phyloP scores from a whole-genome alignment of 1,140 invertebrate genomes.

The Magallana ariakensis region DNA sequence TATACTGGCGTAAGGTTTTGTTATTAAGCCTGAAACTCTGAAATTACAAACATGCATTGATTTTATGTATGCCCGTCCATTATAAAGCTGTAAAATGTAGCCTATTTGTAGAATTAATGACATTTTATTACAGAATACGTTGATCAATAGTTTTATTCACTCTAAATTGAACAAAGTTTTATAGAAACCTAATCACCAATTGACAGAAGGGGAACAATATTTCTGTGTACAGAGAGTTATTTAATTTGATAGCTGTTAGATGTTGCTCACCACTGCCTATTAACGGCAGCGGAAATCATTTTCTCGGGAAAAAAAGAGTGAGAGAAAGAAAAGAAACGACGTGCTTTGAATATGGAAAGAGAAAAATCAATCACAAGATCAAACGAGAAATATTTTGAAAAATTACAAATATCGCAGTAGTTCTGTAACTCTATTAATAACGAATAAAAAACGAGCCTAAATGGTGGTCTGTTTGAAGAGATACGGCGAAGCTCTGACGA shows the following conservation, averaged over 20 bases:
- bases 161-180: no score
- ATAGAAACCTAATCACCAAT: no score
- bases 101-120: no score
- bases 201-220: not conserved
- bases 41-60: no score
- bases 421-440: not conserved
- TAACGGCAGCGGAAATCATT: not conserved
- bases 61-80: no score
- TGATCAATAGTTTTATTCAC: no score
- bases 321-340: not conserved
- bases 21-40: no score
- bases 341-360: not conserved
- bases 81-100: no score
- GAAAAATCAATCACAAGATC: not conserved
- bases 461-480: not conserved
- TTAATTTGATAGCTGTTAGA: conserved; percentile 8
- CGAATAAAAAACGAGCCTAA: not conserved
- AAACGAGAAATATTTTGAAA: not conserved
- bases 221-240: not conserved
- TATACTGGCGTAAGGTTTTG: no score
- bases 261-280: not conserved
- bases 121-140: no score
- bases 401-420: not conserved
- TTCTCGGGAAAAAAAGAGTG: not conserved
- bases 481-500: not conserved